Evolutionary conservation across 2,888 invertebrate genomes (phyloP).

Genomic region (Leptothorax acervorum): DNA sequence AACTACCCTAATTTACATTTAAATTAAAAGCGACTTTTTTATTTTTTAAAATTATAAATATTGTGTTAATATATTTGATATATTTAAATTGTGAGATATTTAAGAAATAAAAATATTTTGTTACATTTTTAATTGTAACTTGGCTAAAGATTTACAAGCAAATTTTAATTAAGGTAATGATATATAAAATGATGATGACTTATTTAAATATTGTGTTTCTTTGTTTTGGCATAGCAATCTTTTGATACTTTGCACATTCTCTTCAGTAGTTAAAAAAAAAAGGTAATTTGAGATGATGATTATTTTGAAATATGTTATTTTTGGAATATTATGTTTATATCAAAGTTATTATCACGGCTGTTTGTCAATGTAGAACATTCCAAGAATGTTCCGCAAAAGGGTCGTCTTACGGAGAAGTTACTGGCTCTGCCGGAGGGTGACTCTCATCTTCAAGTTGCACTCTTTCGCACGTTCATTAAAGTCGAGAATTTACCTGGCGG

Average conservation of each 20-base stretch:
- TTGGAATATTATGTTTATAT: background rate
- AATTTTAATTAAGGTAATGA: background rate
- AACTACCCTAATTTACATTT: background rate
- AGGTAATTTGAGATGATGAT: background rate
- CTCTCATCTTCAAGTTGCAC: conserved; percentile 81
- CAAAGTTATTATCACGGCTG: background rate
- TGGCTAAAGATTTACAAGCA: background rate
- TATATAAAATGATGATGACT: background rate
- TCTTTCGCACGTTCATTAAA: conserved; percentile 81
- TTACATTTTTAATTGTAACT: background rate
- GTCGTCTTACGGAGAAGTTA: conserved; percentile 64
- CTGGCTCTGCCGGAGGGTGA: conserved; percentile 70
- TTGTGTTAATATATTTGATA: background rate
- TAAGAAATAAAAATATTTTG: background rate
- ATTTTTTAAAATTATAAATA: background rate
- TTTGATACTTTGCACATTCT: background rate
- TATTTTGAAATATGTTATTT: conserved; percentile 23
- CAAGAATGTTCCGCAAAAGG: conserved; percentile 28
- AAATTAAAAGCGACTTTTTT: background rate
- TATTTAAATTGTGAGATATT: background rate
- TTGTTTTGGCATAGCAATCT: background rate
- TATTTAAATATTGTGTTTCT: background rate
- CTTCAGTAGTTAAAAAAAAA: background rate
- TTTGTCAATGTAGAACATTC: conserved; percentile 20
- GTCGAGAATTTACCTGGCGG: conserved; percentile 79